Percentiles rank a stretch among this genome's conserved stretches.
Evolutionary conservation across 2,888 invertebrate genomes (phyloP).

Genomic region (Orthosia gothica): DNA sequence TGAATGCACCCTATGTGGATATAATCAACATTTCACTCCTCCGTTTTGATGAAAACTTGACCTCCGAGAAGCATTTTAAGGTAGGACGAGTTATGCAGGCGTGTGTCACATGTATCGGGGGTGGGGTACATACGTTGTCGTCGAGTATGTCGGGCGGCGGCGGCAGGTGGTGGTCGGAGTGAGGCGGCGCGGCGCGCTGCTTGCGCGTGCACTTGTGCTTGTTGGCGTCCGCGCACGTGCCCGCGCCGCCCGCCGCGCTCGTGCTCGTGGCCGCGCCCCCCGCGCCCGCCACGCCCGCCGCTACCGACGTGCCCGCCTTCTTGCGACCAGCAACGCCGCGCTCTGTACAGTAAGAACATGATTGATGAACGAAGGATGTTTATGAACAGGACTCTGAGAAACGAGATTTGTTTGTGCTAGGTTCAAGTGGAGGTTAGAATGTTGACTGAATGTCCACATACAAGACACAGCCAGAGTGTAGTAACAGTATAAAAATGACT

Average conservation of each 20-base stretch:
- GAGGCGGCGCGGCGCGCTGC: constrained; percentile 83
- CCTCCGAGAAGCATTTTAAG: background rate
- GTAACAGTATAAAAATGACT: too few species aligned
- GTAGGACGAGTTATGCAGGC: fast-evolving
- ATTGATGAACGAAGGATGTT: too few species aligned
- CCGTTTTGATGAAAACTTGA: background rate
- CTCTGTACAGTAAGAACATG: constrained; percentile 38
- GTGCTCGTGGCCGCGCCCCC: constrained; percentile 51
- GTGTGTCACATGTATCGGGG: background rate
- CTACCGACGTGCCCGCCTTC: constrained; percentile 70
- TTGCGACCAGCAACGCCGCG: constrained; percentile 67
- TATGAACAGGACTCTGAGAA: too few species aligned
- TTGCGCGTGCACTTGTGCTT: constrained; percentile 89
- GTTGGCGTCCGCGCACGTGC: constrained; percentile 54
- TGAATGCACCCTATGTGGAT: background rate
- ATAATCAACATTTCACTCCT: background rate
- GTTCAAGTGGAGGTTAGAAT: too few species aligned
- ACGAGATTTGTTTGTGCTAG: too few species aligned
- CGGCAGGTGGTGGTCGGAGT: constrained; percentile 89
- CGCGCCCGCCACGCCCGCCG: constrained; percentile 58
- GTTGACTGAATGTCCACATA: too few species aligned
- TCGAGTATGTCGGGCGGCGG: constrained; percentile 88
- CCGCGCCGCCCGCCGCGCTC: constrained; percentile 66
- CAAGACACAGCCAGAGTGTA: too few species aligned
- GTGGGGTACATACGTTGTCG: constrained; percentile 78